These are phyloP conservation scores for Pangasius mekongensis DNA, from an alignment of 2,797 vertebrate species.

Conservation along the genomic window DNA sequence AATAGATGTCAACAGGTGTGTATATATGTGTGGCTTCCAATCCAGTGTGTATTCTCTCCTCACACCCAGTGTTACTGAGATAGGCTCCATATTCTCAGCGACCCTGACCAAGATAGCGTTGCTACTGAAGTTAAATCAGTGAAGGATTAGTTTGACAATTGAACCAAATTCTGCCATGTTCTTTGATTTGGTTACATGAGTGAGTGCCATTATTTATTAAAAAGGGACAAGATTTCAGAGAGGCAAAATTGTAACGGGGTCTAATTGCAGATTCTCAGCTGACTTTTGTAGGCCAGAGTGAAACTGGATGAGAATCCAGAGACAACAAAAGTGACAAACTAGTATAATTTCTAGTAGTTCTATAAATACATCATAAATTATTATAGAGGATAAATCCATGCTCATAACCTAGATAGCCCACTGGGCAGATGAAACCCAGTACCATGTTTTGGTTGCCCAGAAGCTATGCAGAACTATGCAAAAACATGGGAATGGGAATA, in stretches of 20 bases:
- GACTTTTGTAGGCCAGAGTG: neutral
- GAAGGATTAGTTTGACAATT: neutral
- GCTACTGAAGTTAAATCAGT: neutral
- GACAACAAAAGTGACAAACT: neutral
- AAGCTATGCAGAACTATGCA: too few species aligned
- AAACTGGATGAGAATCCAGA: neutral
- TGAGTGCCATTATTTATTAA: neutral
- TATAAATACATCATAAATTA: neutral
- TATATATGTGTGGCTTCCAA: neutral
- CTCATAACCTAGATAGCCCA: neutral
- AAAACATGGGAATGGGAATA: neutral
- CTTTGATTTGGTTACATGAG: neutral
- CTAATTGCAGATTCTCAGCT: neutral
- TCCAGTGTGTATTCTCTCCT: neutral
- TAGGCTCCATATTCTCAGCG: too few species aligned
- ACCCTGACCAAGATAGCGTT: neutral
- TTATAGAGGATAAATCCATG: neutral
- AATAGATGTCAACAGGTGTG: neutral
- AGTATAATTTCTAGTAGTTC: neutral
- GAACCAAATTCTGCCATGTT: neutral
- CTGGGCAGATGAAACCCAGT: neutral
- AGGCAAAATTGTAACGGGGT: neutral
- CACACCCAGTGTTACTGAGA: neutral
- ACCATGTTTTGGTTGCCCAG: neutral
- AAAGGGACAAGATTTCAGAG: neutral